phyloP scores from a whole-genome alignment of 2,888 invertebrate genomes.

The Acanthacorydalis orientalis region DNA sequence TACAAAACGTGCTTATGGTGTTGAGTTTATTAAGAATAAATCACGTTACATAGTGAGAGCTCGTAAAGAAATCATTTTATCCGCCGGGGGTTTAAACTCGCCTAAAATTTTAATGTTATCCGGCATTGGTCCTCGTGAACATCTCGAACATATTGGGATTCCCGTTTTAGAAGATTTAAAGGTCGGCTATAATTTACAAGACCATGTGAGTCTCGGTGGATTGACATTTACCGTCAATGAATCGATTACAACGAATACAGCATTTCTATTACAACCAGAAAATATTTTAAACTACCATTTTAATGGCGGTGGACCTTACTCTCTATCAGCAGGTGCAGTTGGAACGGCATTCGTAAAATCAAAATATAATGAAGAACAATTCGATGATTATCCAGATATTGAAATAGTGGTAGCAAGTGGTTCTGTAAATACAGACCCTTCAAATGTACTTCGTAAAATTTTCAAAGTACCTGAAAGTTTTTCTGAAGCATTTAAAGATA shows the following conservation, averaged over 20 bases:
- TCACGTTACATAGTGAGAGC: conserved; percentile 35
- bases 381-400: conserved; percentile 51
- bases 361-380: conserved; percentile 27
- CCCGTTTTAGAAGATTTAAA: conserved; percentile 46
- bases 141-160: conserved; percentile 41
- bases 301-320: conserved; percentile 49
- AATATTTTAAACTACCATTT: conserved; percentile 44
- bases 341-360: conserved; percentile 61
- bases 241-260: conserved; percentile 47
- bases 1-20: conserved; percentile 43
- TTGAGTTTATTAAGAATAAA: conserved; percentile 49
- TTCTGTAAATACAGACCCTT: too few relatives aligned
- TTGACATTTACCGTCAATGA: conserved; percentile 57
- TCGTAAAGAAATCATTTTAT: conserved; percentile 57
- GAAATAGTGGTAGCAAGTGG: conserved; percentile 53
- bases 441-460: too few relatives aligned
- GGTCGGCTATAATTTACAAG: conserved; percentile 69
- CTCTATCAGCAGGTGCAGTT: conserved; percentile 62
- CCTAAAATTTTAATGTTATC: conserved; percentile 77
- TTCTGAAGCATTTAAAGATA: conserved; percentile 33
- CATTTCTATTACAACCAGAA: conserved; percentile 24
- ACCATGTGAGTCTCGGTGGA: conserved; percentile 58
- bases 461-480: conserved; percentile 31
- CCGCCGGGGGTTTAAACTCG: conserved; percentile 68
- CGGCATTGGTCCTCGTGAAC: conserved; percentile 54